Evolutionary conservation across 2,113 vertebrate species (phyloP).

Genomic region (Alligator mississippiensis): DNA sequence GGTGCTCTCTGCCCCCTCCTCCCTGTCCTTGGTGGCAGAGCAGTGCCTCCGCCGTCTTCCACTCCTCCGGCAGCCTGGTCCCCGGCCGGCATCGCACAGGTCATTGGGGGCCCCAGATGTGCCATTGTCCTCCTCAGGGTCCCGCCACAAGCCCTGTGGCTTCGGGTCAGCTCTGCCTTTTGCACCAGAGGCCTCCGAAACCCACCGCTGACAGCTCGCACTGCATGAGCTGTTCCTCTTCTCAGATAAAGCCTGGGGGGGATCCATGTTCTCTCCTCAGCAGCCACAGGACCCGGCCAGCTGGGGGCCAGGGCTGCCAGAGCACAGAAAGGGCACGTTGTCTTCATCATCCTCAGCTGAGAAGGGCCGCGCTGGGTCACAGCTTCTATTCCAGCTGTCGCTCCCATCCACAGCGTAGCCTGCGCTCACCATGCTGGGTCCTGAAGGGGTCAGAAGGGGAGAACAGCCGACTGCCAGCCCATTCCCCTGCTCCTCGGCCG

Average conservation of each 20-base stretch:
- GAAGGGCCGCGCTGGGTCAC: background rate
- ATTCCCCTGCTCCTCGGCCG: too few species aligned
- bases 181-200: conserved; percentile 28
- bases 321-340: background rate
- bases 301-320: conserved; percentile 17
- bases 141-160: background rate
- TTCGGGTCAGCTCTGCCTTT: background rate
- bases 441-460: conserved; percentile 35
- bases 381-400: conserved; percentile 55
- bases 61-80: conserved; percentile 35
- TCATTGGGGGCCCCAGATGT: conserved; percentile 4
- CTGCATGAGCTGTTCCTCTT: conserved; percentile 40
- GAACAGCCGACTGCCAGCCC: conserved; percentile 56
- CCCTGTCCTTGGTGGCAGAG: conserved; percentile 51
- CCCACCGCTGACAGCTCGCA: conserved; percentile 56
- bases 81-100: conserved; percentile 27
- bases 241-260: conserved; percentile 18
- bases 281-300: conserved; percentile 45
- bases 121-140: conserved; percentile 49
- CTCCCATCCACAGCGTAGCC: conserved; percentile 10
- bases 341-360: conserved; percentile 20
- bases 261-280: conserved; percentile 16
- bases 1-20: conserved; percentile 2
- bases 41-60: conserved; percentile 61
- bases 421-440: background rate